Conservation (phyloP, 2,113 vertebrate genomes). For the Tichodroma muraria region DNA sequence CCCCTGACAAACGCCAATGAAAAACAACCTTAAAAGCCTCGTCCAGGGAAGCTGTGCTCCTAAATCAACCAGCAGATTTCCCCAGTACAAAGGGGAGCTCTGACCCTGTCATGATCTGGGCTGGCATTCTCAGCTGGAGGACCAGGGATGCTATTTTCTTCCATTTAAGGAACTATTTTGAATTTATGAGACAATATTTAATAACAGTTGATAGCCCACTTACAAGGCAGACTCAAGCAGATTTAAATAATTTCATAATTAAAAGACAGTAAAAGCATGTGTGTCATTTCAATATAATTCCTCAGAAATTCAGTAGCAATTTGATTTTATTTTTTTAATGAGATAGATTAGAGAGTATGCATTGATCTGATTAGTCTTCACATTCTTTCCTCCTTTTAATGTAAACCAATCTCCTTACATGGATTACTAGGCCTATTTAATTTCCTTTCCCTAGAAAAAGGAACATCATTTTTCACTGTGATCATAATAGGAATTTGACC, state of each 20-base stretch:
- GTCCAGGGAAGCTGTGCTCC: not conserved
- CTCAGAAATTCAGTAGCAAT: not conserved
- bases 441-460: not conserved
- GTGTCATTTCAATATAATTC: not conserved
- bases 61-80: not conserved
- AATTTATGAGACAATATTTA: not conserved
- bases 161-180: not conserved
- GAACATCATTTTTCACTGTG: not conserved
- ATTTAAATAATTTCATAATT: conserved; percentile 9
- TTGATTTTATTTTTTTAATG: conserved; percentile 16
- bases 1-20: not conserved
- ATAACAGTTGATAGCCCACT: not conserved
- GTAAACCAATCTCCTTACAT: not conserved
- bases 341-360: not conserved
- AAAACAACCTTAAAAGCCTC: not conserved
- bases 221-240: not conserved
- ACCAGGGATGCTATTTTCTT: not conserved
- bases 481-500: conserved; percentile 6
- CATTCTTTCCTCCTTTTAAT: not conserved
- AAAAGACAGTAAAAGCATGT: conserved; percentile 8
- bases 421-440: not conserved
- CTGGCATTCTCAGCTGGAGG: not conserved
- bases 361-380: not conserved
- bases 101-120: not conserved
- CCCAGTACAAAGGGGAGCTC: not conserved